A percentile compares a stretch with the other conserved stretches of the same genome.
These are phyloP conservation scores for Poicephalus meyeri DNA, from an alignment of 2,113 vertebrate species.

Conservation along the genomic window DNA sequence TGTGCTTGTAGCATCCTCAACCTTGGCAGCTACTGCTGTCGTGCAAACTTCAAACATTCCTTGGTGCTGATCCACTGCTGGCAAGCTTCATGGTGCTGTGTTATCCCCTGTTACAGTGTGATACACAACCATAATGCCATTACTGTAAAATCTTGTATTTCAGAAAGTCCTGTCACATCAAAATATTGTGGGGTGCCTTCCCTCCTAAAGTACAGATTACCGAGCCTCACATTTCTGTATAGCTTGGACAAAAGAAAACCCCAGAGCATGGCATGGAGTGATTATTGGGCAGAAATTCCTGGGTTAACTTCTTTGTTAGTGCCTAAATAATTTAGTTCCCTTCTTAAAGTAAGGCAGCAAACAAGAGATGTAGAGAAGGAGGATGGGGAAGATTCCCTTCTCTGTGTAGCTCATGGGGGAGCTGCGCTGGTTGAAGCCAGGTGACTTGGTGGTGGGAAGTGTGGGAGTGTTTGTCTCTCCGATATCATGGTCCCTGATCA, in stretches of 20 bases:
- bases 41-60: not conserved
- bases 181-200: not conserved
- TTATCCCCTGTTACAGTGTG: not conserved
- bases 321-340: not conserved
- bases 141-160: not conserved
- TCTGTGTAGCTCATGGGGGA: fast-evolving
- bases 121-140: not conserved
- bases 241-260: not conserved
- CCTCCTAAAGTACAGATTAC: fast-evolving
- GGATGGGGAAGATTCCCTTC: not conserved
- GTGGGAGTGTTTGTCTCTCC: not conserved
- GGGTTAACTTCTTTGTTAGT: not conserved
- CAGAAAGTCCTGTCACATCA: not conserved
- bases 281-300: not conserved
- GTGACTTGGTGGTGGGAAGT: not conserved
- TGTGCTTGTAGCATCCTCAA: not conserved
- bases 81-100: not conserved
- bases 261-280: not conserved
- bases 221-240: fast-evolving
- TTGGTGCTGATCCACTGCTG: not conserved
- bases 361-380: not conserved
- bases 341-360: not conserved
- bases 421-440: not conserved
- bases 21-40: not conserved
- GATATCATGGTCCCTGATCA: fast-evolving